phyloP scores from a whole-genome alignment of 2,888 invertebrate genomes.

The Aphodius sticticus region DNA sequence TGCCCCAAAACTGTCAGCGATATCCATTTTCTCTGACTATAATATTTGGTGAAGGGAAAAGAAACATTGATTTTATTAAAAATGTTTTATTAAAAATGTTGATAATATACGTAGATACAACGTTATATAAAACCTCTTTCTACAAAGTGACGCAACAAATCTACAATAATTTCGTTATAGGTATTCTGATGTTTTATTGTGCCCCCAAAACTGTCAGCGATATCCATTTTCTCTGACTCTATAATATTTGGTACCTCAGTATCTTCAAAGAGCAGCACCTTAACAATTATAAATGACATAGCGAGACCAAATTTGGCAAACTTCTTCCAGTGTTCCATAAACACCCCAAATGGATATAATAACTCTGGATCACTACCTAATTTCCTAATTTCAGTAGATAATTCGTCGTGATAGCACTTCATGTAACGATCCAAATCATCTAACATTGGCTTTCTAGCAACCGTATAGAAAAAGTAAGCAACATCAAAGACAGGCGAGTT shows the following conservation, averaged over 20 bases:
- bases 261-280: conserved; percentile 40
- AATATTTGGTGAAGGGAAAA: conserved; percentile 33
- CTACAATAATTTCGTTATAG: conserved; percentile 31
- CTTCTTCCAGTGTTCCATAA: conserved; percentile 43
- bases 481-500: conserved; percentile 51
- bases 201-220: neutral
- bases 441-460: conserved; percentile 48
- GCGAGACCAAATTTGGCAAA: conserved; percentile 40
- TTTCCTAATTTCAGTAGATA: conserved; percentile 40
- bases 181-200: conserved; percentile 12
- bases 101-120: neutral
- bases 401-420: conserved; percentile 50
- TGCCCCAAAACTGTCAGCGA: neutral
- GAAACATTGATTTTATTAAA: too few relatives aligned
- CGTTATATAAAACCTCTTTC: conserved; percentile 33
- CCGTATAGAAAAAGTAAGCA: conserved; percentile 53
- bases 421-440: conserved; percentile 49
- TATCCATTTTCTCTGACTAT: conserved; percentile 16
- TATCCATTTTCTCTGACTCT: conserved; percentile 16
- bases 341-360: conserved; percentile 38
- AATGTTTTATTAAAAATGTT: too few relatives aligned
- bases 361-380: conserved; percentile 41
- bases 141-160: conserved; percentile 33
- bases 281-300: conserved; percentile 36
- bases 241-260: conserved; percentile 39